phyloP scores from a whole-genome alignment of 92 coral and sea anemone species.

The Umimayanthus chanpuru region DNA sequence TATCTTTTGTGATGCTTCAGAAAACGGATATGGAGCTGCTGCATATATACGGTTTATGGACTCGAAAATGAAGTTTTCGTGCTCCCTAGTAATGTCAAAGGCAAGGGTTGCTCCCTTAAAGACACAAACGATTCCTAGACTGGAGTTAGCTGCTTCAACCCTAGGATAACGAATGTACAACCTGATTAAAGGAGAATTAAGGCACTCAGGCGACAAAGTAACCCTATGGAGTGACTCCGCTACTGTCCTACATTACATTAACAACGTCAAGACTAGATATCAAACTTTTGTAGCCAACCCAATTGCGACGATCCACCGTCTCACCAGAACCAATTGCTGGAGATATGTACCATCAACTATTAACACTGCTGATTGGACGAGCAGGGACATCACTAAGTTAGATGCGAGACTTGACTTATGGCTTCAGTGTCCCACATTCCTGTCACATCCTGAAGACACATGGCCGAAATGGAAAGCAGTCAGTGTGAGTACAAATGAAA shows the following conservation, averaged over 20 bases:
- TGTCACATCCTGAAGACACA: background rate
- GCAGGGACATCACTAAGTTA: too few species aligned
- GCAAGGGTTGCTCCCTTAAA: background rate
- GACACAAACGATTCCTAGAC: background rate
- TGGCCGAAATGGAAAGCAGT: background rate
- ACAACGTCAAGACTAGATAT: background rate
- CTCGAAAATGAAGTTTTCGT: too few species aligned
- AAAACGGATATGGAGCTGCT: background rate
- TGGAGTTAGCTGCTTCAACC: background rate
- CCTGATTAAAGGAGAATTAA: too few species aligned
- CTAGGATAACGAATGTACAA: background rate
- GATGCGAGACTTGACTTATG: background rate
- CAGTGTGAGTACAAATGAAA: background rate
- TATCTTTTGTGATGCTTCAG: too few species aligned
- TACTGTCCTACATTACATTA: background rate
- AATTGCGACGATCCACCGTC: background rate
- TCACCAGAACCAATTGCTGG: background rate
- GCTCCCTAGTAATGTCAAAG: background rate
- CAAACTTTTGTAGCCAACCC: background rate
- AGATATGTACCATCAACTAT: background rate
- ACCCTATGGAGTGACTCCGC: background rate
- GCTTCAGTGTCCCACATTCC: background rate
- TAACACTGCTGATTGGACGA: background rate
- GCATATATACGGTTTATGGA: background rate
- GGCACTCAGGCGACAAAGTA: background rate